Percentiles rank a stretch among this genome's conserved stretches.
phyloP scores from a whole-genome alignment of 2,888 invertebrate genomes.

The Plebejus melissa region DNA sequence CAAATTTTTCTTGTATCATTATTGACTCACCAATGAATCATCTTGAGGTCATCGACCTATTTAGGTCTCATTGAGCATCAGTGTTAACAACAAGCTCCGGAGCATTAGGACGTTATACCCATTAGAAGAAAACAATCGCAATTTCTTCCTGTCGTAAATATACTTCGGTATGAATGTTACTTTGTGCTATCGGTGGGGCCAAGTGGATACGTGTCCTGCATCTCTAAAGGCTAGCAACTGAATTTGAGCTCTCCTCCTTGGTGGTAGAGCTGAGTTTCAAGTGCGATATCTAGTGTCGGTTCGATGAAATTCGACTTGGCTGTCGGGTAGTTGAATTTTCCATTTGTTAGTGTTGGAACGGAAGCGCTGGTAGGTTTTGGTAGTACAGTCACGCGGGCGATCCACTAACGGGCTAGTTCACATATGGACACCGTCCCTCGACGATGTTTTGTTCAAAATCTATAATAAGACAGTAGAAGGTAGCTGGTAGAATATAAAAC shows the following conservation, averaged over 20 bases:
- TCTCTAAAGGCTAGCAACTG: conserved; percentile 36
- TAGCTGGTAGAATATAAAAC: background rate
- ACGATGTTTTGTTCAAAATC: conserved; percentile 15
- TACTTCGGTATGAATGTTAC: conserved; percentile 70
- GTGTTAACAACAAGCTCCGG: conserved; percentile 37
- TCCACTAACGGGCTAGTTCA: conserved; percentile 62
- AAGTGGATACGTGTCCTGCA: conserved; percentile 71
- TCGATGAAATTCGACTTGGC: conserved; percentile 61
- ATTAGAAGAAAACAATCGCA: conserved; percentile 73
- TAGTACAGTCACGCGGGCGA: conserved; percentile 68
- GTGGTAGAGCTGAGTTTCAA: background rate
- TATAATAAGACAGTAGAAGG: conserved; percentile 10
- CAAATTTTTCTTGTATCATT: background rate
- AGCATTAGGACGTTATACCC: conserved; percentile 70
- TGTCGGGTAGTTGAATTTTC: conserved; percentile 67
- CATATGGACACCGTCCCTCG: conserved; percentile 62
- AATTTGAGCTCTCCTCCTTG: background rate
- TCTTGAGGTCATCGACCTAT: conserved; percentile 1
- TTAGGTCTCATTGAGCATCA: background rate
- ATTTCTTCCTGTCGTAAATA: conserved; percentile 78
- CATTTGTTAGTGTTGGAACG: conserved; percentile 72
- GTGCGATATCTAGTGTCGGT: conserved; percentile 35
- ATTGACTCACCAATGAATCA: background rate
- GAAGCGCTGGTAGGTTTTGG: conserved; percentile 67
- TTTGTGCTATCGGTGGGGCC: conserved; percentile 68